Percentiles rank a stretch among this genome's conserved stretches.
Conservation (phyloP, 2,888 invertebrate genomes). For the Antitype chi region DNA sequence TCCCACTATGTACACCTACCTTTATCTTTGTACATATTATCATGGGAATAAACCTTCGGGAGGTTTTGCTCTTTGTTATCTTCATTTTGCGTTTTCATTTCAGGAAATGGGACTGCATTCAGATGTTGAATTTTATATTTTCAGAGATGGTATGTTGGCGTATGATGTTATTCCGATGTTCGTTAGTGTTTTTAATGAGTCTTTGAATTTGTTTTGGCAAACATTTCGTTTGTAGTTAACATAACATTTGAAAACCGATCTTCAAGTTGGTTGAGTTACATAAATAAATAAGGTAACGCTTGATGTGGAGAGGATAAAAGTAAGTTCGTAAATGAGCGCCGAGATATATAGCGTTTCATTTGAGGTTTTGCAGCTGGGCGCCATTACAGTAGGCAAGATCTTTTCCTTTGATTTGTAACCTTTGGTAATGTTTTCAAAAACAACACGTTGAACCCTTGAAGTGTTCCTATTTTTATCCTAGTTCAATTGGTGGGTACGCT, state of each 20-base stretch:
- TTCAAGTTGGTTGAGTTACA: conserved; percentile 8
- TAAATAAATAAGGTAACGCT: conserved; percentile 24
- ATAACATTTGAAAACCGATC: conserved; percentile 18
- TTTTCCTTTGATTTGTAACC: conserved; percentile 23
- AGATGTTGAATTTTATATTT: conserved; percentile 10
- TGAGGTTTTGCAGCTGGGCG: conserved; percentile 66
- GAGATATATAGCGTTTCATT: conserved; percentile 63
- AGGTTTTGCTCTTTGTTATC: conserved; percentile 38
- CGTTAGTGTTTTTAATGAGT: conserved; percentile 9
- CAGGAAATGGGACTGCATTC: conserved; percentile 41
- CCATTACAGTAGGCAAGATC: conserved; percentile 11
- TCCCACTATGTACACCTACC: conserved; percentile 48
- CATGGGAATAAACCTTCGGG: conserved; percentile 41
- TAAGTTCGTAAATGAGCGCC: conserved; percentile 67
- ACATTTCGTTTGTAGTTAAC: background rate
- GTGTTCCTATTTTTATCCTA: conserved; percentile 27
- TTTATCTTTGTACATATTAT: conserved; percentile 40
- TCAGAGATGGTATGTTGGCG: background rate
- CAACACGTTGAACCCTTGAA: background rate
- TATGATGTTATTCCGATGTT: background rate
- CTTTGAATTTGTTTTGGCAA: background rate
- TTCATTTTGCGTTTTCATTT: conserved; percentile 41
- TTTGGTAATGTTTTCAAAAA: conserved; percentile 27
- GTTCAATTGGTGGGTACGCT: conserved; percentile 3
- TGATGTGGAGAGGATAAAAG: conserved; percentile 37